phyloP scores from a whole-genome alignment of 2,797 vertebrate genomes.

The Enteromius treurensis region DNA sequence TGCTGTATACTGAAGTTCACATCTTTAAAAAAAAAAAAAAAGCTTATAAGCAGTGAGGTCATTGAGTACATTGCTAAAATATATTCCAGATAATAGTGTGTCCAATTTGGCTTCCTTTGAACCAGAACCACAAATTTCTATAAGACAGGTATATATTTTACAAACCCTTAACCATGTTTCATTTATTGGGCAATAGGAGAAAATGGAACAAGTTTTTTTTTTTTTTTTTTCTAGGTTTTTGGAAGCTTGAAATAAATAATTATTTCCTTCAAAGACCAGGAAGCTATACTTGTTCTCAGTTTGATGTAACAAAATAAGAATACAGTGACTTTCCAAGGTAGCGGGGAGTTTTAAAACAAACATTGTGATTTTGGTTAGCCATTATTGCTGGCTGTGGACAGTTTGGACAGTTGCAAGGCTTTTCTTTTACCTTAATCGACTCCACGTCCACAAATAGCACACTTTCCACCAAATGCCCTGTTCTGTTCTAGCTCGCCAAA shows the following conservation, averaged over 20 bases:
- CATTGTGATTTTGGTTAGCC: constrained; percentile 51
- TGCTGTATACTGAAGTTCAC: background rate
- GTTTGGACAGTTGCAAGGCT: constrained; percentile 40
- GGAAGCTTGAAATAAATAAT: constrained; percentile 18
- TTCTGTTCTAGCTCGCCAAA: constrained; percentile 32
- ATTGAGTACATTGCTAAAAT: constrained; percentile 4
- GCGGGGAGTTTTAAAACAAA: constrained; percentile 48
- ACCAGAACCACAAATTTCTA: constrained; percentile 12
- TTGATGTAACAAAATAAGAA: constrained; percentile 45
- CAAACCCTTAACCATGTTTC: constrained; percentile 16
- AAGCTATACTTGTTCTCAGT: constrained; percentile 25
- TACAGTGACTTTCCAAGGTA: constrained; percentile 38
- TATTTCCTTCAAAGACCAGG: constrained; percentile 8
- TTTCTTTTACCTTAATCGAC: constrained; percentile 27
- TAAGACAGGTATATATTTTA: constrained; percentile 20
- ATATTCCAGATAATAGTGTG: constrained; percentile 19
- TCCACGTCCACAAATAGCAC: constrained; percentile 56
- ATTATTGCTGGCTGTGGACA: constrained; percentile 32
- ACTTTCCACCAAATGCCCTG: constrained; percentile 25
- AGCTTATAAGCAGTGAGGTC: constrained; percentile 23
- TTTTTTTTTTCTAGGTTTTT: constrained; percentile 26
- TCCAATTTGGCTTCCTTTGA: background rate
- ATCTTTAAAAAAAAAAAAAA: too few species aligned
- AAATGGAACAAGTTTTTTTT: constrained; percentile 19
- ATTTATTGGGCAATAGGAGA: constrained; percentile 36